Evolutionary conservation across 2,113 vertebrate genomes (phyloP), one percentile per base, ranked within the genome.

Genomic region (Lophotis ruficrista): DNA sequence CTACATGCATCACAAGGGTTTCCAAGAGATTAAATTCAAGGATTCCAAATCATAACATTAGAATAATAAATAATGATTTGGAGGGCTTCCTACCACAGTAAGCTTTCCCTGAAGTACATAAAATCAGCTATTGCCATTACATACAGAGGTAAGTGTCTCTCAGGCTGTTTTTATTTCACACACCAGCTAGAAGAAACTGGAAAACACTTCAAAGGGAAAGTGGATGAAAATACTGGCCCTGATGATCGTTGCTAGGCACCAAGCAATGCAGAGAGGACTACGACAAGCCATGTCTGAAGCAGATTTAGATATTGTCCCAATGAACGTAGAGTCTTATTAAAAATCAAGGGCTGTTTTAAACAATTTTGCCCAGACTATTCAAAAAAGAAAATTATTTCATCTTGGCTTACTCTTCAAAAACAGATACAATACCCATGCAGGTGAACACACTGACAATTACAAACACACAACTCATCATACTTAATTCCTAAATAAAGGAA

Each of bases 231-330:
- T 41, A 51, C 86, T 64, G 68, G 83, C 69, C 83, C 91, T 91
- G 94, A 58, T 96, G 75, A 71, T 68, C 81, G 97, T 98, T 98
- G 97, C 97, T 98, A 98, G 95, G 97, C 97, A 96, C 92, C 93
- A 82, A 91, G 88, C 93, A 92, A 94, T 83, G 90, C 88, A 66
- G n/a, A 96, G 92, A 95, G 85, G 93, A 93, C 97, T 92, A 75
- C 58, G 60, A 85, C 37, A 91, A 90, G 90, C 70, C 48, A 89
- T 37, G 68, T 68, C 86, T 91, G 76, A 77, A 78, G 84, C 90
- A 94, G 87, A 96, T 94, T 94, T 65, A 97, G 92, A 97, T 76
- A 83, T 15, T 94, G 87, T 90, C 84, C 85, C 97, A 71, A 75
- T 93, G 75, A 96, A 96, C 71, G 77, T 3, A 68, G 72, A 95